Evolutionary conservation across 2,888 invertebrate genomes (phyloP).

Genomic region (Orgyia antiqua): DNA sequence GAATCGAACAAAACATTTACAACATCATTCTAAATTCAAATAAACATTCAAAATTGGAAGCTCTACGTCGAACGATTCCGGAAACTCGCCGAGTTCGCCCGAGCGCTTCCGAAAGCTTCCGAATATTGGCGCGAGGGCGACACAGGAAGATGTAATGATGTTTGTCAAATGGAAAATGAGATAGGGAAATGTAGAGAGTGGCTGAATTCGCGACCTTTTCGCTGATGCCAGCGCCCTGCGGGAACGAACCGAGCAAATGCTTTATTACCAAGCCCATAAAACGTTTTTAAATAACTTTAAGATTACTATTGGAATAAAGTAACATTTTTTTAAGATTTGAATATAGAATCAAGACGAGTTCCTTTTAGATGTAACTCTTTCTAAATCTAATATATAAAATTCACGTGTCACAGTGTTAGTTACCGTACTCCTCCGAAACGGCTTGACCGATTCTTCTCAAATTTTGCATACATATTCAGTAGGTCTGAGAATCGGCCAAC

Average conservation of each 20-base stretch:
- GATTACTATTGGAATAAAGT: no score
- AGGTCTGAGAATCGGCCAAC: no score
- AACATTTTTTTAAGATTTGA: no score
- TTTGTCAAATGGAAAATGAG: constrained; percentile 79
- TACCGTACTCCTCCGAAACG: no score
- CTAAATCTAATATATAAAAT: no score
- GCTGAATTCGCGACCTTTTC: constrained; percentile 64
- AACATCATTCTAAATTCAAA: constrained; percentile 24
- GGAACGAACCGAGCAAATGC: constrained; percentile 25
- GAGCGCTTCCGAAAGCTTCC: constrained; percentile 53
- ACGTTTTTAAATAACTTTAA: constrained; percentile 25
- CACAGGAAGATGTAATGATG: constrained; percentile 75
- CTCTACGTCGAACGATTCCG: constrained; percentile 37
- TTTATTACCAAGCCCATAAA: constrained; percentile 25
- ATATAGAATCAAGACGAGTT: no score
- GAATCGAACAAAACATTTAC: constrained; percentile 15
- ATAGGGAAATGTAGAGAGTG: constrained; percentile 70
- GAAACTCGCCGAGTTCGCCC: constrained; percentile 47
- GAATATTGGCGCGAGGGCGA: constrained; percentile 55
- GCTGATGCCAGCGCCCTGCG: constrained; percentile 42
- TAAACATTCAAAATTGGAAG: constrained; percentile 37
- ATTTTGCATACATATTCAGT: no score
- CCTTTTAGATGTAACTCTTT: no score
- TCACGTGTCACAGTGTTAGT: no score
- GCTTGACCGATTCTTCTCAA: no score